phyloP scores from a whole-genome alignment of 2,888 invertebrate species.

The Allygus modestus region DNA sequence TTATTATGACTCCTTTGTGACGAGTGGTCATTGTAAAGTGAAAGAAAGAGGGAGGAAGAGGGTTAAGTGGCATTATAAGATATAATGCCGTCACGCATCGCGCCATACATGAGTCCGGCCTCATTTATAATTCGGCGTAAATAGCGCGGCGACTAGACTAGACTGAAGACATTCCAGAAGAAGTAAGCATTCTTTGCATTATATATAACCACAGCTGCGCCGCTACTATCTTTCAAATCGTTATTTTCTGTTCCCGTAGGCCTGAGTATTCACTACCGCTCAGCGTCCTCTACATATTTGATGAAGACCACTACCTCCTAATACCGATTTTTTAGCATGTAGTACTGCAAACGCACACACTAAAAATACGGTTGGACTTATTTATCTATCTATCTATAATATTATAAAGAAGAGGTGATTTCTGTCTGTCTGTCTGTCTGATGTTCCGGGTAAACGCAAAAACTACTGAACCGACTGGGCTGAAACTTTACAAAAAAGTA shows the following conservation, averaged over 20 bases:
- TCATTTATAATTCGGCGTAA: conserved; percentile 56
- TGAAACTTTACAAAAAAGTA: too few relatives aligned
- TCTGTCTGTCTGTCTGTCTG: too few relatives aligned
- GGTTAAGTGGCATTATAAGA: not conserved
- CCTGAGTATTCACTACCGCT: not conserved
- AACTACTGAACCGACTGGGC: too few relatives aligned
- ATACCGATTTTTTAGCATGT: too few relatives aligned
- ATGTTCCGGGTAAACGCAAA: too few relatives aligned
- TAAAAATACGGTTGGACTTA: too few relatives aligned
- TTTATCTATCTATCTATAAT: too few relatives aligned
- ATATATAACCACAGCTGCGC: conserved; percentile 26
- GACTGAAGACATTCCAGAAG: not conserved
- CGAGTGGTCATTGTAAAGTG: too few relatives aligned
- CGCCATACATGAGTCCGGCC: not conserved
- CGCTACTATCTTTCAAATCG: not conserved
- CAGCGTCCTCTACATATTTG: not conserved
- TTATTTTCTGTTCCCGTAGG: conserved; percentile 2
- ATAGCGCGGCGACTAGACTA: conserved; percentile 33
- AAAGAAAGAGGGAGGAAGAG: not conserved
- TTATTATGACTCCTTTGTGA: too few relatives aligned
- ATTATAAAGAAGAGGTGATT: too few relatives aligned
- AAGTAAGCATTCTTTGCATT: conserved; percentile 41
- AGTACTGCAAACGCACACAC: too few relatives aligned
- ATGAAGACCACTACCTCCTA: not conserved
- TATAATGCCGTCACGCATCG: not conserved